phyloP scores from a whole-genome alignment of 2,113 vertebrate species.

The Struthidea cinerea region DNA sequence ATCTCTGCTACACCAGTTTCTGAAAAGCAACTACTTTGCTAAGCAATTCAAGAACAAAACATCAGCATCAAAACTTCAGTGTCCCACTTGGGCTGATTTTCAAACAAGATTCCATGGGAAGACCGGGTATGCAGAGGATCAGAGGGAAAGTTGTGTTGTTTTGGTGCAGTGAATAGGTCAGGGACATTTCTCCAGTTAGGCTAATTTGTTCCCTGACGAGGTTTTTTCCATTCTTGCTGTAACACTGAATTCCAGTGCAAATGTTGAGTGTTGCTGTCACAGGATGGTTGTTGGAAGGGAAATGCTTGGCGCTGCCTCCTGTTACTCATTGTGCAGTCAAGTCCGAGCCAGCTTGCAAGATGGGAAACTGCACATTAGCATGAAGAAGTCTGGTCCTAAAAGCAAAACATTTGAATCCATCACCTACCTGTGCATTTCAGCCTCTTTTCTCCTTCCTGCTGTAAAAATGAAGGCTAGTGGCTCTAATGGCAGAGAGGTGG shows the following conservation, averaged over 20 bases:
- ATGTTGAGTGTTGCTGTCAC: slow-evolving; percentile 3
- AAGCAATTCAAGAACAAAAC: background rate
- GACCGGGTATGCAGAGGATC: background rate
- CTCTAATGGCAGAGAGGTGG: background rate
- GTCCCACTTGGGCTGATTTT: background rate
- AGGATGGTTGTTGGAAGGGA: slow-evolving; percentile 25
- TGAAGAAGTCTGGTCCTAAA: background rate
- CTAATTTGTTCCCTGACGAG: background rate
- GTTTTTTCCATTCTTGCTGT: slow-evolving; percentile 31
- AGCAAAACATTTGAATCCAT: background rate
- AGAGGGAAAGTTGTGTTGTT: background rate
- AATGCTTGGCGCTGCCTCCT: background rate
- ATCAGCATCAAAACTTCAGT: background rate
- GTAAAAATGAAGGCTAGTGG: background rate
- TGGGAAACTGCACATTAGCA: background rate
- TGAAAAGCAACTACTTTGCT: background rate
- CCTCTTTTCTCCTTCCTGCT: background rate
- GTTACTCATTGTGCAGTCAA: slow-evolving; percentile 6
- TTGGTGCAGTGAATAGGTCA: background rate
- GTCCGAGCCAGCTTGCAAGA: background rate
- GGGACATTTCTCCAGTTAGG: background rate
- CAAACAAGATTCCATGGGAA: background rate
- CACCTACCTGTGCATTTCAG: background rate
- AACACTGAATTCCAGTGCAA: slow-evolving; percentile 14
- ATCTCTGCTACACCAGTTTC: background rate